Percentiles rank a stretch among this genome's conserved stretches.
Evolutionary conservation across 2,888 invertebrate species (phyloP).

Genomic region (Rhimphoctona megacephalus): DNA sequence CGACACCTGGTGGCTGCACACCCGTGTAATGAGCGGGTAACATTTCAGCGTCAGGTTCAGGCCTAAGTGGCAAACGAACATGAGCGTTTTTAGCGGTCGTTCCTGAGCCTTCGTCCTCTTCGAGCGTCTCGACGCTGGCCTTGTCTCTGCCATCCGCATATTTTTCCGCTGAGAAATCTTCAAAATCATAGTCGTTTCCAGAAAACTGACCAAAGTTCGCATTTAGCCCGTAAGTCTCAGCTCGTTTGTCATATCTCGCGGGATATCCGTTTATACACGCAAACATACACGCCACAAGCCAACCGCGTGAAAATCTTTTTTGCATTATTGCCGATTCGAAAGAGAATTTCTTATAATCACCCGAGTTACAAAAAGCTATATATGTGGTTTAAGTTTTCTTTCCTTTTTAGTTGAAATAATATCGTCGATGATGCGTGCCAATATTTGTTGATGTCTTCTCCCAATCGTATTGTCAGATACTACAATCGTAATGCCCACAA

Average conservation of each 20-base stretch:
- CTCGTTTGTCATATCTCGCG: conserved; percentile 14
- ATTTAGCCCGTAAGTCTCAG: conserved; percentile 73
- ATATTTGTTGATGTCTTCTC: conserved; percentile 18
- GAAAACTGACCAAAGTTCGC: conserved; percentile 66
- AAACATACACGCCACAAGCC: conserved; percentile 55
- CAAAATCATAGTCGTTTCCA: conserved; percentile 85
- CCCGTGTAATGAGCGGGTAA: conserved; percentile 81
- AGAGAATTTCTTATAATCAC: neutral
- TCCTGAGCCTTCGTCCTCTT: conserved; percentile 13
- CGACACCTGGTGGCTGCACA: conserved; percentile 81
- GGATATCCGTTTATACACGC: conserved; percentile 64
- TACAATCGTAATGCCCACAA: conserved; percentile 73
- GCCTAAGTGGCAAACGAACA: conserved; percentile 77
- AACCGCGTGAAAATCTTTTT: conserved; percentile 47
- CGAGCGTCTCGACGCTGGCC: conserved; percentile 61
- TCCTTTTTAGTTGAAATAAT: neutral
- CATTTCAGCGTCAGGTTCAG: conserved; percentile 83
- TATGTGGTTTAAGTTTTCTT: neutral
- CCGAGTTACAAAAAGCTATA: neutral
- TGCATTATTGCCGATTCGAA: conserved; percentile 32
- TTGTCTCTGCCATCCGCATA: conserved; percentile 82
- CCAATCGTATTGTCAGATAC: conserved; percentile 73
- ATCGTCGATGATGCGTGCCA: neutral
- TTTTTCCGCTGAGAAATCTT: conserved; percentile 62
- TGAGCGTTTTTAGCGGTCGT: conserved; percentile 68